Base-by-base conservation (phyloP, 2,797 vertebrate species). In the Xenentodon cancila region DNA sequence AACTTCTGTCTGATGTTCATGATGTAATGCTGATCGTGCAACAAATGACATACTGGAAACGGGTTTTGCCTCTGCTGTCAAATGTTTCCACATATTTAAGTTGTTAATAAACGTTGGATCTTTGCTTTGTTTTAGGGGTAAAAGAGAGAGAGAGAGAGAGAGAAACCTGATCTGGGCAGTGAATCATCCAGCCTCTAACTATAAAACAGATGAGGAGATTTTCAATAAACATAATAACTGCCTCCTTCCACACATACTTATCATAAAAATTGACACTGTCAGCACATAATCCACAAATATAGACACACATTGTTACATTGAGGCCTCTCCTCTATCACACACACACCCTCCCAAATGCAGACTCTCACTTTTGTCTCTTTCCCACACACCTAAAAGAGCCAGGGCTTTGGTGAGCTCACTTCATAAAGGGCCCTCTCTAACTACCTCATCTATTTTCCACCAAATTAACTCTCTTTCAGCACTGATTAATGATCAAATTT, bases 401-500 rank as follows among this genome's bases (percentile, higher is more conserved):
- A 92, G 64, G 21, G 48, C 66, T 76, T 50, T 55, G 79, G 89
- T 87, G 91, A 73, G 76, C 74, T 83, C 94, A 95, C 94, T 97
- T 96, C 95, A 97, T 97, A 97, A 98, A 94, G 88, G 94, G 94
- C 94, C 93, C 79, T 92, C 95, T 86, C 93, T 95, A 96, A 97
- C 96, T 96, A 96, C 96, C 96, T 97, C 96, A 98, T 98, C 96
- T 97, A 98, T 98, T 98, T 98, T 95, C 95, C 95, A 95, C 95
- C 97, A 98, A 98, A 99, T 98, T 97, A 98, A 98, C 96, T 97
- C 95, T 97, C 95, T 96, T 95, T 96, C 95, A 95, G 94, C 94
- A 91, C 95, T 98, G 97, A 99, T 98, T 98, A 99, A 99, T 98
- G 96, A 97, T 98, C 97, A 97, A 96, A 98, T 98, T 96, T 97